These are phyloP conservation scores for Atrichornis clamosus DNA, from an alignment of 2,113 vertebrate genomes.

Conservation along the genomic window DNA sequence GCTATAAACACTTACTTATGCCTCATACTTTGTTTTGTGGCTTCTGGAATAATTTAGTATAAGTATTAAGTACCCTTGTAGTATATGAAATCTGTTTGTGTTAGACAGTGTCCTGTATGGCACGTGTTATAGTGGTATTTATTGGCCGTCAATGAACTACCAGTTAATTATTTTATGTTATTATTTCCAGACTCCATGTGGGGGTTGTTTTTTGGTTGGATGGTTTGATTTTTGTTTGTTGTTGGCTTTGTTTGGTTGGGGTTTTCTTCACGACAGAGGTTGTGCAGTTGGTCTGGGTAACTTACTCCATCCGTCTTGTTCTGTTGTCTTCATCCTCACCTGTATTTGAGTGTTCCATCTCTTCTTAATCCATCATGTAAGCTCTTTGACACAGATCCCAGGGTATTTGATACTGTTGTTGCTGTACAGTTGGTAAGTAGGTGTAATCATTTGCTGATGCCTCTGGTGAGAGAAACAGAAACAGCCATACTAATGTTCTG, in stretches of 20 bases:
- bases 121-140: fast-evolving
- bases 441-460: background rate
- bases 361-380: background rate
- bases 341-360: background rate
- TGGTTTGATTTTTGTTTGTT: background rate
- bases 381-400: background rate
- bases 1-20: background rate
- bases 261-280: fast-evolving
- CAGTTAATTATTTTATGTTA: background rate
- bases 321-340: background rate
- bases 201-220: fast-evolving
- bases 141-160: background rate
- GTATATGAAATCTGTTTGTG: background rate
- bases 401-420: background rate
- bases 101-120: background rate
- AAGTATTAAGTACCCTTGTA: background rate
- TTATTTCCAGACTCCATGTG: background rate
- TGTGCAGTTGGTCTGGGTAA: background rate
- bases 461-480: background rate
- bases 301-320: background rate
- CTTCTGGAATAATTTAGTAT: too few species aligned
- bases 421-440: background rate
- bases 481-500: background rate
- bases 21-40: background rate
- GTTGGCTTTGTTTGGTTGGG: background rate